Base-by-base conservation (phyloP, 2,888 invertebrate genomes). In the Mycalesis mineus region DNA sequence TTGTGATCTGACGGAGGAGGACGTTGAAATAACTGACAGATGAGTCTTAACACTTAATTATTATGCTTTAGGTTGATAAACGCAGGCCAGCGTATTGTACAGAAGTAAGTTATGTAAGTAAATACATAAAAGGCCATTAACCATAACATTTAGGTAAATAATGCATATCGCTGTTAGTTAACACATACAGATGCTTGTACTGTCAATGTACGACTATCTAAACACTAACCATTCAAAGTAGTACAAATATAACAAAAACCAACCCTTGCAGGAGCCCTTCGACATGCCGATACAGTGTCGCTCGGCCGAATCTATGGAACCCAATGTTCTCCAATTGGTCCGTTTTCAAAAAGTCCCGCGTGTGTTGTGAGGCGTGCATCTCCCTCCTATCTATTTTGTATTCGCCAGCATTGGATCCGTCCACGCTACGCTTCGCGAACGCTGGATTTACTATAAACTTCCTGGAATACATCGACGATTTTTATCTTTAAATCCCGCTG, bases 181-280 rank as follows among this genome's bases (percentile, higher is more conserved):
- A n/a, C n/a, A n/a, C n/a, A n/a, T n/a, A n/a, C n/a, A n/a, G n/a
- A n/a, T n/a, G n/a, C n/a, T n/a, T n/a, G n/a, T n/a, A n/a, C n/a
- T n/a, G n/a, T n/a, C n/a, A n/a, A n/a, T n/a, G n/a, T n/a, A n/a
- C n/a, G n/a, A n/a, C n/a, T n/a, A n/a, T n/a, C n/a, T n/a, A n/a
- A n/a, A n/a, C n/a, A n/a, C n/a, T n/a, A n/a, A n/a, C n/a, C n/a
- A n/a, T n/a, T n/a, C n/a, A n/a, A n/a, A n/a, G n/a, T n/a, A n/a
- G n/a, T 13, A 0, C 29, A 39, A 33, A 39, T 13, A 11, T 37
- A 13, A 5, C 22, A 39, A n/a, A 15, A 50, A 29, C 92, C 76
- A 77, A 94, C 94, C 92, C 91, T 66, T 87, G 86, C 54, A 94
- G 80, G 78, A 94, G 86, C 66, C 88, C 86, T 78, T 94, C 93